Evolutionary conservation across 2,113 vertebrate genomes (phyloP).

Genomic region (Aegotheles bennettii): DNA sequence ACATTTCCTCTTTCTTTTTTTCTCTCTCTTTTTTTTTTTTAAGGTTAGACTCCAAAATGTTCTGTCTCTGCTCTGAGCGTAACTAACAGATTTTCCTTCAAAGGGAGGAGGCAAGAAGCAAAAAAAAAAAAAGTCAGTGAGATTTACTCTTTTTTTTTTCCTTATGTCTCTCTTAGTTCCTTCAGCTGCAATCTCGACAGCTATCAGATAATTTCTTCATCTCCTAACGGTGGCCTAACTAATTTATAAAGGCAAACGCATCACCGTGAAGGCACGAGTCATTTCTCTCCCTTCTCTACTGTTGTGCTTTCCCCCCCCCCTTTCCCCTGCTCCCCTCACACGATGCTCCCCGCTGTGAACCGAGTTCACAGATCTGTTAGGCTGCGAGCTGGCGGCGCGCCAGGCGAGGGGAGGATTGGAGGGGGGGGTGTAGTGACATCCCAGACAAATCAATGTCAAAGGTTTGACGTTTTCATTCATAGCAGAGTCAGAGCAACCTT

Average conservation of each 20-base stretch:
- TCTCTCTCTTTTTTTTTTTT: background rate
- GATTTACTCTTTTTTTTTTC: background rate
- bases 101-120: background rate
- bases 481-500: conserved; percentile 7
- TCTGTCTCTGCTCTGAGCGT: background rate
- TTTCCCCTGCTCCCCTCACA: background rate
- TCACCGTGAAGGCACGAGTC: conserved; percentile 35
- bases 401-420: background rate
- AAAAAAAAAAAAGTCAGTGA: background rate
- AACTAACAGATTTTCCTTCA: conserved; percentile 1
- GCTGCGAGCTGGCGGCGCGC: background rate
- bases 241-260: conserved; percentile 52
- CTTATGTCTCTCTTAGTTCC: conserved; percentile 6
- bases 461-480: conserved; percentile 64
- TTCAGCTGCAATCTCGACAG: conserved; percentile 9
- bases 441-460: conserved; percentile 57
- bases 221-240: conserved; percentile 33
- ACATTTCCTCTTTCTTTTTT: background rate
- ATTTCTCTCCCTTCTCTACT: background rate
- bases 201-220: conserved; percentile 55
- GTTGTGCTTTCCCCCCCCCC: background rate
- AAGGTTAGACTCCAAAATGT: background rate
- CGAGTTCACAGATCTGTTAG: background rate
- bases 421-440: conserved; percentile 7
- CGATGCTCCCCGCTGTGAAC: background rate